These are phyloP conservation scores for Serranus cabrilla DNA, from an alignment of 2,797 vertebrate genomes.

Conservation along the genomic window DNA sequence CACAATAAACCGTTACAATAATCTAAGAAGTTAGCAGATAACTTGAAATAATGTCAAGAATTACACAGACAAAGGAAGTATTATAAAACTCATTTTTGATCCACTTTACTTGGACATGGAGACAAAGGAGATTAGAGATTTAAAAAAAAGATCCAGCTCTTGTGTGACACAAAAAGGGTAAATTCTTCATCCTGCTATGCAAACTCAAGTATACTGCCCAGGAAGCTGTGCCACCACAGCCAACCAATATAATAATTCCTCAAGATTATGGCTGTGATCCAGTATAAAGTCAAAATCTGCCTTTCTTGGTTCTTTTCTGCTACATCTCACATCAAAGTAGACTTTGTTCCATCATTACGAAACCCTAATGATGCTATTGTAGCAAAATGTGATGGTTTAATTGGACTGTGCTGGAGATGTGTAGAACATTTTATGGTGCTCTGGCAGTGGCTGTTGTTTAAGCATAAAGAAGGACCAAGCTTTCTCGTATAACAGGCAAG, in stretches of 20 bases:
- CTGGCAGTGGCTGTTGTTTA: slow-evolving; percentile 2
- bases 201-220: neutral
- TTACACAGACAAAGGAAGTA: neutral
- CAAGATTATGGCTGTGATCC: neutral
- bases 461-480: neutral
- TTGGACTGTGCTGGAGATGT: slow-evolving; percentile 17
- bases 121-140: neutral
- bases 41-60: neutral
- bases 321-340: slow-evolving; percentile 42
- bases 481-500: neutral
- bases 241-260: neutral
- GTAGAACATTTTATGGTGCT: slow-evolving; percentile 25
- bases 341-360: slow-evolving; percentile 39
- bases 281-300: neutral
- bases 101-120: neutral
- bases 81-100: neutral
- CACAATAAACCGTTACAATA: no score
- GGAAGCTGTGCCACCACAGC: neutral
- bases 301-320: slow-evolving; percentile 7
- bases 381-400: slow-evolving; percentile 28
- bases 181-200: no score
- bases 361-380: slow-evolving; percentile 21
- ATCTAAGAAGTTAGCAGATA: neutral
- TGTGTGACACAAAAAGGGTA: no score
- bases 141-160: neutral